Conservation (phyloP, 2,113 vertebrate species). For the Lepisosteus oculatus region DNA sequence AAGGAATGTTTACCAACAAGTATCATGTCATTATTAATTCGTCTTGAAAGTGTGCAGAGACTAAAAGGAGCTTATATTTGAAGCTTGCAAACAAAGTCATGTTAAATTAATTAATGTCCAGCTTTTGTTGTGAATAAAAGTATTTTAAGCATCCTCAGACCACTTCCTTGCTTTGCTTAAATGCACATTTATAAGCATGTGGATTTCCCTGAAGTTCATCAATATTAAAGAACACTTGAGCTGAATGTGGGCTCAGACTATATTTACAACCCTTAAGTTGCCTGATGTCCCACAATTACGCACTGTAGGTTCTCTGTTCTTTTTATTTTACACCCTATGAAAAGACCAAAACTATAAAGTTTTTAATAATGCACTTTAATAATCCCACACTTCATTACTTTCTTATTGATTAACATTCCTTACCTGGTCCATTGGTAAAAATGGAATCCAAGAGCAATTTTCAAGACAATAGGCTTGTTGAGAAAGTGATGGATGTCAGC, state of each 20-base stretch:
- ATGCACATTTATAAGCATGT: no score
- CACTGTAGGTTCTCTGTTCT: slow-evolving; percentile 22
- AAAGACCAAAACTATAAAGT: slow-evolving; percentile 36
- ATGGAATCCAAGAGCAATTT: slow-evolving; percentile 35
- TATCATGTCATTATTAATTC: neutral
- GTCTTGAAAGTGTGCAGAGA: no score
- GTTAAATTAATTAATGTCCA: no score
- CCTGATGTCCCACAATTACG: slow-evolving; percentile 2
- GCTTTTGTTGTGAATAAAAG: no score
- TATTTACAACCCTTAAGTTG: slow-evolving; percentile 26
- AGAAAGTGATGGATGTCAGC: slow-evolving; percentile 62
- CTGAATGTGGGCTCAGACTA: neutral
- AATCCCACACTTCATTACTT: slow-evolving; percentile 39
- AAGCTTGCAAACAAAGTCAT: no score
- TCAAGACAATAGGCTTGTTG: slow-evolving; percentile 48
- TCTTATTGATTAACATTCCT: slow-evolving; percentile 25
- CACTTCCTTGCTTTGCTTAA: no score
- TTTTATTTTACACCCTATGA: slow-evolving; percentile 31
- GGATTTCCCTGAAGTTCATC: no score
- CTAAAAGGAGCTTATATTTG: no score
- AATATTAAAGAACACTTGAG: no score
- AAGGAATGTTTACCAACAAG: neutral
- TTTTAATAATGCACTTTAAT: slow-evolving; percentile 39
- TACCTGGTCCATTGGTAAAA: slow-evolving; percentile 25
- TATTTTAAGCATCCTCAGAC: no score